phyloP scores from a whole-genome alignment of 1,140 invertebrate genomes.

The Octopus bimaculoides region DNA sequence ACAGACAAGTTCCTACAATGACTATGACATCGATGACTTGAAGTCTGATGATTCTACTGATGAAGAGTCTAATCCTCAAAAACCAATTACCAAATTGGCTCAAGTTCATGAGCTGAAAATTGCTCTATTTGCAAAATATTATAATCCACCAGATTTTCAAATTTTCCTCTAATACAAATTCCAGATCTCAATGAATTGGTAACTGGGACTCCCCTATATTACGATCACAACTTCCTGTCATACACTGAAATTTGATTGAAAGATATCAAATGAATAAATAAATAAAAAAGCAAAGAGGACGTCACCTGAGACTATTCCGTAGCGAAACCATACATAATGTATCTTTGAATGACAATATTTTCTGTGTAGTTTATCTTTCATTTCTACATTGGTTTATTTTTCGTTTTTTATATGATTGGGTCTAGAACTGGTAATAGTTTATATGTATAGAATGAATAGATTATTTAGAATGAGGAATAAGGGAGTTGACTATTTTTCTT shows the following conservation, averaged over 20 bases:
- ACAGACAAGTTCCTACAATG: conserved; percentile 31
- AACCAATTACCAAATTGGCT: conserved; percentile 59
- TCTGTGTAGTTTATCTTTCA: no score
- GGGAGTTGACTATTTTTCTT: no score
- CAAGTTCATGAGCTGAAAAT: conserved; percentile 43
- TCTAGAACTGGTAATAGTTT: no score
- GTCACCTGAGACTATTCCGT: no score
- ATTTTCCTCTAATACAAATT: conserved; percentile 34
- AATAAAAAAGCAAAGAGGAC: no score
- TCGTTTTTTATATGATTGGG: no score
- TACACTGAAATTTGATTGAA: neutral
- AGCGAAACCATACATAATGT: no score
- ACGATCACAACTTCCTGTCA: conserved; percentile 23
- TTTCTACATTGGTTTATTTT: no score
- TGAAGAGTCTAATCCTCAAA: conserved; percentile 60
- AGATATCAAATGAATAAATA: no score
- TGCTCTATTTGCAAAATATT: conserved; percentile 39
- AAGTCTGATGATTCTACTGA: conserved; percentile 61
- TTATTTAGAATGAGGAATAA: no score
- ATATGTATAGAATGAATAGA: no score
- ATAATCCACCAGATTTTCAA: conserved; percentile 35
- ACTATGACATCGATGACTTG: conserved; percentile 60
- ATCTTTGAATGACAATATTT: no score
- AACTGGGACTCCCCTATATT: conserved; percentile 43
- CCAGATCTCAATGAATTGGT: conserved; percentile 45